Base-by-base conservation (phyloP, 2,888 invertebrate species). In the Volucella inanis region DNA sequence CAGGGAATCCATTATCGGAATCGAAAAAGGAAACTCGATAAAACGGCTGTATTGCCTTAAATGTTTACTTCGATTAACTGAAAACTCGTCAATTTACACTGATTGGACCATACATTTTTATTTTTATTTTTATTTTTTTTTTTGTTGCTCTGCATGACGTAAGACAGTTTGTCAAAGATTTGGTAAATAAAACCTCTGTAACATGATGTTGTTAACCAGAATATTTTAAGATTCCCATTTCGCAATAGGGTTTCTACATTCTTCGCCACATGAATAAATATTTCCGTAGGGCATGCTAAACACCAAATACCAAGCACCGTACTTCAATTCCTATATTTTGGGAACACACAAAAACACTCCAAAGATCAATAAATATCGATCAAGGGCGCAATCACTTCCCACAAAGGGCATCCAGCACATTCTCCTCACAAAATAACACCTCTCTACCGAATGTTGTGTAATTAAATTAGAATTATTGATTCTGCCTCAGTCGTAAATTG, bases 401-500 rank as follows among this genome's bases (percentile, higher is more conserved):
- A 55, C 22, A 22, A 22, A 22, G 22, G 22, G 2, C 22, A 22
- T 18, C 39, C 45, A 14, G 45, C 31, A 12, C n/a, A 4, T 22
- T 22, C 22, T 22, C 22, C 22, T 22, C 22, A 22, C 49, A 22
- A 18, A 15, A 11, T 11, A 70, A 45, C 55, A 64, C 43, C 45
- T 54, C 45, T 22, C 22, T 22, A 47, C 54, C 57, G 59, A 71
- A 57, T 71, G 65, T 71, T 82, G 49, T 61, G 43, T 77, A 72
- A 82, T 82, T 81, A 81, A 76, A 76, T 71, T 77, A 77, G 49
- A 76, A 76, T 76, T 72, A 82, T 71, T 62, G 76, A 82, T 65
- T 76, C 18, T 18, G 47, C 39, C 41, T 59, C 15, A 49, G 43
- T 55, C 61, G 47, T 75, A 82, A 77, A 77, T 38, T 76, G 38